Percentiles rank a stretch among this genome's conserved stretches.
Conservation (phyloP, 1,140 invertebrate genomes). For the Heliconius eleuchia region DNA sequence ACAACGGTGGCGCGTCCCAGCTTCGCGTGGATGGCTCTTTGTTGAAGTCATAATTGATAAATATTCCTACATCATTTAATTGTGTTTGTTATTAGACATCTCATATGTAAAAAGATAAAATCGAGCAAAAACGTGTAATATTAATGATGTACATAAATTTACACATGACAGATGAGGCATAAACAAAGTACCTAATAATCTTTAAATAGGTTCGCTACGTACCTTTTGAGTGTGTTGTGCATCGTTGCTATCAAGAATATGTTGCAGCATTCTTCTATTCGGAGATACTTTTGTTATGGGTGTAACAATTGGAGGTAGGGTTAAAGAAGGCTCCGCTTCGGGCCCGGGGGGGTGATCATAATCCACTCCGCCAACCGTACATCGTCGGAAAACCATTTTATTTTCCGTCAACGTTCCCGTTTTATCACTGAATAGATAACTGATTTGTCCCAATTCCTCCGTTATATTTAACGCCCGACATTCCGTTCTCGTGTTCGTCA, state of each 20-base stretch:
- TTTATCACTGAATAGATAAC: constrained; percentile 98
- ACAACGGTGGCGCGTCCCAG: background rate
- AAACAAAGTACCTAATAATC: too few relatives aligned
- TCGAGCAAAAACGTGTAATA: too few relatives aligned
- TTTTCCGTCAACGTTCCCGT: constrained; percentile 99
- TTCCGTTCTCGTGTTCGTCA: constrained; percentile 93
- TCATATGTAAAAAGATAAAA: background rate
- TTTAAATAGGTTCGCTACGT: background rate
- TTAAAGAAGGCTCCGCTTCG: constrained; percentile 74
- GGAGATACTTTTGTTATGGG: constrained; percentile 82
- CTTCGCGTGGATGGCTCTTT: background rate
- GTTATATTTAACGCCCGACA: constrained; percentile 98
- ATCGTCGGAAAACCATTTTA: constrained; percentile 96
- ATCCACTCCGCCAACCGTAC: constrained; percentile 93
- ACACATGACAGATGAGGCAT: too few relatives aligned
- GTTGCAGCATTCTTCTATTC: constrained; percentile 86
- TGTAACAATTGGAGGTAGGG: constrained; percentile 80
- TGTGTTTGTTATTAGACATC: background rate
- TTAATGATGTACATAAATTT: too few relatives aligned
- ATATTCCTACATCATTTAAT: background rate
- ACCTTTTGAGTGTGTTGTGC: constrained; percentile 73
- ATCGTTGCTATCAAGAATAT: constrained; percentile 74
- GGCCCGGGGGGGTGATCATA: constrained; percentile 90
- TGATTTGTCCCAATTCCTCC: constrained; percentile 97
- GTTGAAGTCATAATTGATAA: background rate